Conservation (phyloP, 1,140 invertebrate species). For the Drosophila persimilis region DNA sequence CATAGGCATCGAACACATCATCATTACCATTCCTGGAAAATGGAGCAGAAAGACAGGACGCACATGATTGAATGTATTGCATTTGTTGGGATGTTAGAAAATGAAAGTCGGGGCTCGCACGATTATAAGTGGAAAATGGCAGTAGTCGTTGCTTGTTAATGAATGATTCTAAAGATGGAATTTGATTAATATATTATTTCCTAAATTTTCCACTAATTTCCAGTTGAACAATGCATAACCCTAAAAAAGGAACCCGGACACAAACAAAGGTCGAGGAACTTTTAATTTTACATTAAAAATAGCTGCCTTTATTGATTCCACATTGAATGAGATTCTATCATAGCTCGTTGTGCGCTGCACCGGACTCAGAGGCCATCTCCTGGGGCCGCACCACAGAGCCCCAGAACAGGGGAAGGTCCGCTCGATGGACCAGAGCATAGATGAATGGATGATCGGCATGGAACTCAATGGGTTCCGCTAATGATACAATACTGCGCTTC, state of each 20-base stretch:
- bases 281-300: not conserved
- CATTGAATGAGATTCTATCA: conserved; percentile 24
- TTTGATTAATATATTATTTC: no score
- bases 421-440: conserved; percentile 57
- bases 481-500: conserved; percentile 53
- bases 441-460: conserved; percentile 75
- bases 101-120: no score
- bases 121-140: no score
- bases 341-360: conserved; percentile 56
- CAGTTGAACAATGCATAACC: no score
- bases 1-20: conserved; percentile 53
- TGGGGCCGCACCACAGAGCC: conserved; percentile 55
- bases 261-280: not conserved
- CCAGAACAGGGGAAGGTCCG: conserved; percentile 50
- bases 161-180: no score
- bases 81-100: no score
- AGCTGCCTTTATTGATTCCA: conserved; percentile 38
- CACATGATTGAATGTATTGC: no score
- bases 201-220: no score
- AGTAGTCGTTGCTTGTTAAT: no score
- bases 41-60: conserved; percentile 27
- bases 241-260: no score
- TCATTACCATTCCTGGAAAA: conserved; percentile 38
- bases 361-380: conserved; percentile 12
- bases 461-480: conserved; percentile 52